phyloP scores from a whole-genome alignment of 2,797 vertebrate species.

The Trematomus bernacchii region DNA sequence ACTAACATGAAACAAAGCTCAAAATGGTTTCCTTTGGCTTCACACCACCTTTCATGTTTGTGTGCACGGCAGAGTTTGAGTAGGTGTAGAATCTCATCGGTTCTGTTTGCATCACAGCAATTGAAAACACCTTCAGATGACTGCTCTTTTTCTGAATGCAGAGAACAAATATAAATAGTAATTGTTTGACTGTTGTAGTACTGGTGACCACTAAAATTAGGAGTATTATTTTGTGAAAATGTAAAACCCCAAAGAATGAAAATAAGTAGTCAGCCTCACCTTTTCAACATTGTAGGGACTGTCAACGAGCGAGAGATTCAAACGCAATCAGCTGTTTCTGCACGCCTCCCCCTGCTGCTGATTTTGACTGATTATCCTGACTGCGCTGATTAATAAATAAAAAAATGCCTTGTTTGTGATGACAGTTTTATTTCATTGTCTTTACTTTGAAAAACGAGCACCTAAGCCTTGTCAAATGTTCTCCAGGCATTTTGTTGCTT shows the following conservation, averaged over 20 bases:
- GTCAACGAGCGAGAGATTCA: no score
- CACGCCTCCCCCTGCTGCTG: no score
- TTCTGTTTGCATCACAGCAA: constrained; percentile 26
- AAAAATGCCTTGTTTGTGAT: no score
- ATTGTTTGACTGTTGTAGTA: neutral
- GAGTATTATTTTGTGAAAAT: neutral
- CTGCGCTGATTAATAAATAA: no score
- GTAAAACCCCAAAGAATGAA: neutral
- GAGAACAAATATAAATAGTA: neutral
- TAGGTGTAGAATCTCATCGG: neutral
- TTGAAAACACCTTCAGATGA: constrained; percentile 24
- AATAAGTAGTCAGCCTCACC: neutral
- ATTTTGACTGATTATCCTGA: no score
- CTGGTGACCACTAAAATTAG: neutral
- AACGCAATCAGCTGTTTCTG: no score
- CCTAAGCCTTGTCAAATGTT: no score
- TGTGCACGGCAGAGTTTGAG: constrained; percentile 24
- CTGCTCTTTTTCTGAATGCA: neutral
- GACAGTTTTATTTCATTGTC: no score
- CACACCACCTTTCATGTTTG: constrained; percentile 37
- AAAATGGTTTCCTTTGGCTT: neutral
- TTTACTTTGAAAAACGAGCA: no score
- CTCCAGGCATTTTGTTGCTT: no score
- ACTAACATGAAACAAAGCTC: constrained; percentile 46
- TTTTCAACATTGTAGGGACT: neutral